Percentiles rank a stretch among this genome's conserved stretches.
phyloP scores from a whole-genome alignment of 2,113 vertebrate genomes.

The Clarias macrocephalus region DNA sequence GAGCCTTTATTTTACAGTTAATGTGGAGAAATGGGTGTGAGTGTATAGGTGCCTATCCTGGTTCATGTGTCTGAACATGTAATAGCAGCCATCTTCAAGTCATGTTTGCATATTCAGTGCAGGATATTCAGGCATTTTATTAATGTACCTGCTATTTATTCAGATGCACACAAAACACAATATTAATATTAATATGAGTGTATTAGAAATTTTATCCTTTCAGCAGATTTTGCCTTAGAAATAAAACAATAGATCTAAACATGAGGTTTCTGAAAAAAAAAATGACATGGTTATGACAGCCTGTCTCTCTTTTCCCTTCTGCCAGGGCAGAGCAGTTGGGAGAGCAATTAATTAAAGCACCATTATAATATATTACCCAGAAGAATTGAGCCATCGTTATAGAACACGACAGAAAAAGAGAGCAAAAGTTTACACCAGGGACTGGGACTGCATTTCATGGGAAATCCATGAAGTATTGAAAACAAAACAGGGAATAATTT shows the following conservation, averaged over 20 bases:
- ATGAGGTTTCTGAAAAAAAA: background rate
- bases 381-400: slow-evolving; percentile 53
- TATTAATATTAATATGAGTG: background rate
- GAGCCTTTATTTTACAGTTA: slow-evolving; percentile 78
- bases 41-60: background rate
- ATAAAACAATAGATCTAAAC: background rate
- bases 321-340: slow-evolving; percentile 44
- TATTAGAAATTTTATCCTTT: too few species aligned
- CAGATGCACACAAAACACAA: background rate
- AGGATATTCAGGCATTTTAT: background rate
- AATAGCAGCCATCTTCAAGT: background rate
- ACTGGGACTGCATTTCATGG: slow-evolving; percentile 51
- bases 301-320: slow-evolving; percentile 35
- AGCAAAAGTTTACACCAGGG: slow-evolving; percentile 58
- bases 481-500: slow-evolving; percentile 33
- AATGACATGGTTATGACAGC: slow-evolving; percentile 17
- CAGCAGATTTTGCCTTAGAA: background rate
- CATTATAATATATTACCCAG: slow-evolving; percentile 56
- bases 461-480: slow-evolving; percentile 30
- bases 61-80: background rate
- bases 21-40: slow-evolving; percentile 59
- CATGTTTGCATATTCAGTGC: background rate
- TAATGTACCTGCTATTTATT: background rate
- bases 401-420: slow-evolving; percentile 54
- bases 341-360: slow-evolving; percentile 58